Evolutionary conservation across 1,140 invertebrate species (phyloP).

Genomic region (Calliopsis andreniformis): DNA sequence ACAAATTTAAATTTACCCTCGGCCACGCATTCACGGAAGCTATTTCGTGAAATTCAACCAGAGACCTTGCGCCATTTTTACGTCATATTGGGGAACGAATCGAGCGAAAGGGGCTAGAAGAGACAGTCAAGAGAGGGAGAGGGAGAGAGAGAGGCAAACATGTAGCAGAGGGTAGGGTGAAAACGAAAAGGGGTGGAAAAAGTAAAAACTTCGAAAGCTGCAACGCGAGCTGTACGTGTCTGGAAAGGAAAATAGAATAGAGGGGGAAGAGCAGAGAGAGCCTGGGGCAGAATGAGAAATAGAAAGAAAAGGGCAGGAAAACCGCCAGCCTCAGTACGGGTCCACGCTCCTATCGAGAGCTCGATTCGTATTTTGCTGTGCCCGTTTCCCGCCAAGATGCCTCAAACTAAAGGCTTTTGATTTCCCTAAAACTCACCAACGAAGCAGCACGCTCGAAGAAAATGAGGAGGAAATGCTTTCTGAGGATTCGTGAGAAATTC

Average conservation of each 20-base stretch:
- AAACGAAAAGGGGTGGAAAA: neutral
- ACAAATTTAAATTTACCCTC: constrained; percentile 39
- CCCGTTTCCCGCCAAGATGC: constrained; percentile 26
- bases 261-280: neutral
- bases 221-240: constrained; percentile 47
- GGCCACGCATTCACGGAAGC: neutral
- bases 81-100: constrained; percentile 36
- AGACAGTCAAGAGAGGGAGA: neutral
- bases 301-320: constrained; percentile 27
- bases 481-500: no score
- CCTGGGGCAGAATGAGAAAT: constrained; percentile 1
- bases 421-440: neutral
- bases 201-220: constrained; percentile 46
- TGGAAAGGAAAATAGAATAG: constrained; percentile 35
- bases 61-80: constrained; percentile 29
- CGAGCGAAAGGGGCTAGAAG: neutral
- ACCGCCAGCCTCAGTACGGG: neutral
- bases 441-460: neutral
- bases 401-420: constrained; percentile 13
- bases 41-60: constrained; percentile 19
- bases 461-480: neutral
- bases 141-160: neutral
- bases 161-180: neutral
- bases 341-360: constrained; percentile 20
- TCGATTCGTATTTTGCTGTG: constrained; percentile 20